Base-by-base conservation (phyloP, 2,113 vertebrate genomes). In the Galeopterus variegatus region DNA sequence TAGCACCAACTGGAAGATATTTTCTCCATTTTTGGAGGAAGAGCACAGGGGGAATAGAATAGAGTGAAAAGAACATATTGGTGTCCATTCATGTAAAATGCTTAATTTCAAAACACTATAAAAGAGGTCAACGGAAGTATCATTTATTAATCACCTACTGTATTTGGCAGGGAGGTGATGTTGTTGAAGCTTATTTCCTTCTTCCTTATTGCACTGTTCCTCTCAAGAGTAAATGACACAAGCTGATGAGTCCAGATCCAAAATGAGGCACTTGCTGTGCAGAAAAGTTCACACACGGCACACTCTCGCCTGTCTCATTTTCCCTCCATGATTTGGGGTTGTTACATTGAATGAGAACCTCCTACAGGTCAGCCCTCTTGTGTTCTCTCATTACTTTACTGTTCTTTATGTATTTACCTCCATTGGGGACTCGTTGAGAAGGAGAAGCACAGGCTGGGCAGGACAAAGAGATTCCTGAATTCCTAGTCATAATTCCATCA, bases 51-150 rank as follows among this genome's bases (percentile, higher is more conserved):
- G 3, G 9, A 13, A 56, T 18, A 83, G 9, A 88, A 54, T 7
- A 76, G 24, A 41, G 15, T 50, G 14, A 62, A 72, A 58, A 85
- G 15, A 84, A 76, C 6, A 41, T 28, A 69, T 1, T 8, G 8
- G 36, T 73, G n/a, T 24, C 60, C n/a, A 54, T 28, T 82, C 69
- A 28, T 18, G 10, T 50, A 50, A 90, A 90, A 76, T 69, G 24
- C 26, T 95, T n/a, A 85, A 33, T 70, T 92, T 36, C 64, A 13
- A 93, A 80, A 67, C 72, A 81, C 33, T 36, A 6, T 26, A 60
- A 52, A 67, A 93, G 10, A 90, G 24, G 65, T 58, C 72, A 80
- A 93, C 24, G 33, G 45, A 36, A 85, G 45, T 21, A 69, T 23
- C 56, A 70, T 52, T 69, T 82, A 54, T 52, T 50, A 69, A 83